phyloP scores from a whole-genome alignment of 2,113 vertebrate genomes.

The Laticauda colubrina region DNA sequence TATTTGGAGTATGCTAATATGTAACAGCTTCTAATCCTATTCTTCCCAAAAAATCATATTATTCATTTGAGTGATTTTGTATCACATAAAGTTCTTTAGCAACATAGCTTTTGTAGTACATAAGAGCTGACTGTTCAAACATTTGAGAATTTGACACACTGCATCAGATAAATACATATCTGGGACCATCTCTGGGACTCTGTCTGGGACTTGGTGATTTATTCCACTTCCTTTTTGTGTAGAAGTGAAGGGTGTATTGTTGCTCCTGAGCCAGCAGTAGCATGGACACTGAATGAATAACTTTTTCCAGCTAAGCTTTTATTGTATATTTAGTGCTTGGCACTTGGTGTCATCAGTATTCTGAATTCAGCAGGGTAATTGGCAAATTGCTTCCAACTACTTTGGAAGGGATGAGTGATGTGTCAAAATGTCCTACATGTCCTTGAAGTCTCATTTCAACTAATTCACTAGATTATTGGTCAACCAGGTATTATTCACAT shows the following conservation, averaged over 20 bases:
- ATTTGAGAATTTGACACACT: background rate
- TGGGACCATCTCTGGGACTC: background rate
- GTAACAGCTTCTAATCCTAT: background rate
- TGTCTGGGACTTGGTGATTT: background rate
- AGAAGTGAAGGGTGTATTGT: background rate
- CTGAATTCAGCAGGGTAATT: background rate
- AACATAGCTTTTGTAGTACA: background rate
- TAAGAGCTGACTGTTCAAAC: background rate
- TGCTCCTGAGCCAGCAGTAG: background rate
- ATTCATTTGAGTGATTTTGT: background rate
- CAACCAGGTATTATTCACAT: background rate
- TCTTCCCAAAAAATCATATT: background rate
- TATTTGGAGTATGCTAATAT: too few species aligned
- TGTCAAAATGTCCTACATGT: background rate
- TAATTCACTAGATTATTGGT: background rate
- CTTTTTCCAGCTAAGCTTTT: background rate
- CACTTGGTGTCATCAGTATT: background rate
- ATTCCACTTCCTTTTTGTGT: background rate
- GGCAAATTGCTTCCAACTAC: background rate
- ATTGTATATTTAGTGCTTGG: background rate
- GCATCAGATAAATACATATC: background rate
- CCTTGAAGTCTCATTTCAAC: background rate
- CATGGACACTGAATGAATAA: background rate
- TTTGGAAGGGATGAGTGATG: background rate
- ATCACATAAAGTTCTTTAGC: background rate